Evolutionary conservation across 2,888 invertebrate species (phyloP).

Genomic region (Apoda limacodes): DNA sequence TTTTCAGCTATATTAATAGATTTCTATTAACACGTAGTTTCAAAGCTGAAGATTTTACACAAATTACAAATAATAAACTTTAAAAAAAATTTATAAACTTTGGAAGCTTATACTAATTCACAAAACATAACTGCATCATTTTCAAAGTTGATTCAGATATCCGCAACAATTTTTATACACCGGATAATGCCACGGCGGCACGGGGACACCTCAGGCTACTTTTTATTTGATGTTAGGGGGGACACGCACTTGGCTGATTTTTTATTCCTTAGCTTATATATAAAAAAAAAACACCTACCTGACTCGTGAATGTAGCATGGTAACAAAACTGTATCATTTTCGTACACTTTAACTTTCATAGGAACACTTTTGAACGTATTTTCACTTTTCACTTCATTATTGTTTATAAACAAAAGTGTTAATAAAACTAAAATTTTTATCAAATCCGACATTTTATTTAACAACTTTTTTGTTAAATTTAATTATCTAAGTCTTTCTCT

Average conservation of each 20-base stretch:
- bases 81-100: neutral
- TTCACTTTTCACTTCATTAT: conserved; percentile 32
- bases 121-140: neutral
- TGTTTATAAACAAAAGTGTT: conserved; percentile 20
- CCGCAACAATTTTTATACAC: too few species aligned
- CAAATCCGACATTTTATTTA: conserved; percentile 7
- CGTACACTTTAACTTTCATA: conserved; percentile 79
- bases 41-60: too few species aligned
- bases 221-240: too few species aligned
- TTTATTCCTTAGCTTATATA: neutral
- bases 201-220: too few species aligned
- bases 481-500: too few species aligned
- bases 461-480: neutral
- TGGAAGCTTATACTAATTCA: neutral
- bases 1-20: too few species aligned
- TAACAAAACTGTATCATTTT: conserved; percentile 81
- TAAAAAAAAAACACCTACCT: conserved; percentile 52
- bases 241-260: neutral
- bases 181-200: too few species aligned
- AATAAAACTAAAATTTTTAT: conserved; percentile 22
- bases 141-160: too few species aligned
- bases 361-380: conserved; percentile 76
- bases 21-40: too few species aligned
- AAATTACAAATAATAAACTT: neutral
- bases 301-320: conserved; percentile 79